A percentile compares a stretch with the other conserved stretches of the same genome.
Conservation (phyloP, 2,888 invertebrate species). For the Acanthosepion lycidas region DNA sequence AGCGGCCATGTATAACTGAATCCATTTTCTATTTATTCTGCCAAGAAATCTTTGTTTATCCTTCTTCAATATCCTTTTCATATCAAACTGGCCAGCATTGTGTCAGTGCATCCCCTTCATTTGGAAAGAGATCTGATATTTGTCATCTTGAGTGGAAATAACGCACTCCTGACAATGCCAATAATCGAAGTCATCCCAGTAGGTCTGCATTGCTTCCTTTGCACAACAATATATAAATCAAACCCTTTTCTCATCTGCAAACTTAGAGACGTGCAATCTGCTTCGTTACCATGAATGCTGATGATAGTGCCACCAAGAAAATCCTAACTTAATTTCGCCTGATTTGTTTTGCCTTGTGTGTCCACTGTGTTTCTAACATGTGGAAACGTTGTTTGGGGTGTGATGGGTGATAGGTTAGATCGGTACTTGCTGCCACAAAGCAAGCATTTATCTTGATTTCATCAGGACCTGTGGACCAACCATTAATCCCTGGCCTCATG, state of each 20-base stretch:
- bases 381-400: background rate
- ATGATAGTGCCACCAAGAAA: constrained; percentile 8
- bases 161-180: background rate
- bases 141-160: constrained; percentile 14
- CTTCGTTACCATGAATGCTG: background rate
- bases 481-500: constrained; percentile 33
- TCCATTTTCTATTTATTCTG: background rate
- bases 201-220: background rate
- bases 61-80: background rate
- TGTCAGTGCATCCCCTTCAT: background rate
- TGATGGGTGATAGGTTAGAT: background rate
- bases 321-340: constrained; percentile 23
- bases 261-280: background rate
- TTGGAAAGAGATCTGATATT: background rate
- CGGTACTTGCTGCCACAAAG: background rate
- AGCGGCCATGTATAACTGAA: background rate
- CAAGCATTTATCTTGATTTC: constrained; percentile 33
- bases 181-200: background rate
- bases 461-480: constrained; percentile 15
- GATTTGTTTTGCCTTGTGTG: background rate
- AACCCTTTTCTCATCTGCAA: background rate
- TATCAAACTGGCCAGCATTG: background rate
- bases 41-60: background rate
- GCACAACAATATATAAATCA: constrained; percentile 6
- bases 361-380: constrained; percentile 33